Percentiles rank a stretch among this genome's conserved stretches.
Evolutionary conservation across 1,140 invertebrate genomes (phyloP).

Genomic region (Eulimnadia texana): DNA sequence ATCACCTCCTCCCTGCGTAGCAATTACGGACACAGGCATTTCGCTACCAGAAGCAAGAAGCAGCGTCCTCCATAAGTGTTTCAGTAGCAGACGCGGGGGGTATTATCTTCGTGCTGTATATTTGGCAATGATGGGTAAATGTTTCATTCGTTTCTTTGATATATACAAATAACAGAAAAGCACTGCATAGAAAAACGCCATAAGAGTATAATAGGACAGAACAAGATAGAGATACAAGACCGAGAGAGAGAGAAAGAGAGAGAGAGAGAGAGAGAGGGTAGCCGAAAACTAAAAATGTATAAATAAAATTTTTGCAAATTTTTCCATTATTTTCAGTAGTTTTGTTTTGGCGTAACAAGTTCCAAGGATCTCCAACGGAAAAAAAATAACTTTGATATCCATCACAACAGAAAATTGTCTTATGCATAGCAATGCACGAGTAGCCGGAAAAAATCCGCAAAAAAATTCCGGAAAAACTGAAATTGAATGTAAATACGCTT

Average conservation of each 20-base stretch:
- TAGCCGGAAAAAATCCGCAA: neutral
- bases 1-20: neutral
- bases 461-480: no score
- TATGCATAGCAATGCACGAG: neutral
- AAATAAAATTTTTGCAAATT: constrained; percentile 3
- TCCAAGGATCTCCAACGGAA: neutral
- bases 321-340: neutral
- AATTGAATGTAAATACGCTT: no score
- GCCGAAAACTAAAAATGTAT: no score
- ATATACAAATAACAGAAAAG: no score
- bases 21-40: neutral
- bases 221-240: neutral
- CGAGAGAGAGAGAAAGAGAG: constrained; percentile 1
- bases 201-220: neutral
- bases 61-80: no score
- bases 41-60: neutral
- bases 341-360: neutral
- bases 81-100: no score
- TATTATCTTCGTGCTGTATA: neutral
- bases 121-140: neutral
- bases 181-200: neutral
- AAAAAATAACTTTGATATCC: no score
- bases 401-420: neutral
- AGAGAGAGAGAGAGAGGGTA: neutral
- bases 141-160: neutral